These are phyloP conservation scores for Nephrocerus scutellatus DNA, from an alignment of 2,888 invertebrate genomes.

Conservation along the genomic window DNA sequence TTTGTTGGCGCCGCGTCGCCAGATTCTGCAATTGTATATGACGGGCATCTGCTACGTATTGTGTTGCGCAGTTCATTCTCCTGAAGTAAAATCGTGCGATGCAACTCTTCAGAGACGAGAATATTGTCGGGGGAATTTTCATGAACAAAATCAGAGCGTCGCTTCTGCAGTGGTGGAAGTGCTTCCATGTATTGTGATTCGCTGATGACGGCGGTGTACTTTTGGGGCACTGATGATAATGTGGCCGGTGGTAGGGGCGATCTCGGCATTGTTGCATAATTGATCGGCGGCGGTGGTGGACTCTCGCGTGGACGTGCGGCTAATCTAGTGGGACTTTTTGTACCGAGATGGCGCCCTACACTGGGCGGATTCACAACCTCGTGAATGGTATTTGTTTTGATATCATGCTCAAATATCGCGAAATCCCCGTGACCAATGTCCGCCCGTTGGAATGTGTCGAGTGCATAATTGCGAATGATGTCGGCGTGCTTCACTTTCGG, in stretches of 20 bases:
- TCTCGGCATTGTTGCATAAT: conserved; percentile 40
- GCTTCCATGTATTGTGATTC: conserved; percentile 40
- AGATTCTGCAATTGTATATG: conserved; percentile 22
- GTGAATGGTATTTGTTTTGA: conserved; percentile 43
- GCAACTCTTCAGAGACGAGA: conserved; percentile 43
- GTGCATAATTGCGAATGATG: conserved; percentile 39
- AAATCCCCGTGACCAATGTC: conserved; percentile 46
- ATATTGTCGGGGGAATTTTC: conserved; percentile 46
- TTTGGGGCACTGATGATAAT: conserved; percentile 31
- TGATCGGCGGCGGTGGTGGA: conserved; percentile 47
- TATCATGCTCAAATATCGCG: conserved; percentile 44
- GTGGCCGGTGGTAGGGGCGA: conserved; percentile 20
- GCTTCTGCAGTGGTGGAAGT: conserved; percentile 34
- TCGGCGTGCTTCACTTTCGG: conserved; percentile 43
- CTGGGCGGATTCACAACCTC: conserved; percentile 24
- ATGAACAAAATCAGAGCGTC: conserved; percentile 39
- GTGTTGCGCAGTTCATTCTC: conserved; percentile 46
- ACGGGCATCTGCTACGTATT: conserved; percentile 25
- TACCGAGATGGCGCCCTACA: not conserved
- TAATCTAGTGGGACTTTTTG: conserved; percentile 5
- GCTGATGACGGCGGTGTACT: conserved; percentile 19
- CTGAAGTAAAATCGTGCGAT: conserved; percentile 42
- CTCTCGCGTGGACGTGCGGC: conserved; percentile 38
- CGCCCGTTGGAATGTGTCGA: conserved; percentile 41
- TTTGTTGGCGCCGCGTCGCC: conserved; percentile 33